These are phyloP conservation scores for Esperia sulphurella DNA, from an alignment of 2,888 invertebrate genomes.

Conservation along the genomic window DNA sequence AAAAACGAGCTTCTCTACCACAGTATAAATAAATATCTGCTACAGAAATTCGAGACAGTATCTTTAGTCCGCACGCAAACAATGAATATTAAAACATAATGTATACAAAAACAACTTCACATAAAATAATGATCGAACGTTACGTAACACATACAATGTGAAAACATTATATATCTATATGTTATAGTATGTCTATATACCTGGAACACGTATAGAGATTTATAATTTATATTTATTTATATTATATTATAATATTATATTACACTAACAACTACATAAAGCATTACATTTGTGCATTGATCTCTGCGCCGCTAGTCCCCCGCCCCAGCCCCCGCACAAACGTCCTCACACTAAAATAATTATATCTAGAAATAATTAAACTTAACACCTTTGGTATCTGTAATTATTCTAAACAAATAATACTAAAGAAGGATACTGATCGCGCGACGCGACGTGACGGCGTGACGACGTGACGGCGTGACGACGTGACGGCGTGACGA, in stretches of 20 bases:
- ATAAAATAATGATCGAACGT: not conserved
- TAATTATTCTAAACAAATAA: slow-evolving; percentile 38
- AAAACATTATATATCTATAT: slow-evolving; percentile 13
- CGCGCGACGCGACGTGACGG: slow-evolving; percentile 15
- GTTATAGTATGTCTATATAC: slow-evolving; percentile 31
- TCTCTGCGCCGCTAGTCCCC: slow-evolving; percentile 23
- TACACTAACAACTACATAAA: slow-evolving; percentile 70
- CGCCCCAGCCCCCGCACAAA: slow-evolving; percentile 11
- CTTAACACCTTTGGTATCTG: slow-evolving; percentile 55
- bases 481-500: slow-evolving; percentile 3
- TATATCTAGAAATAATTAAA: slow-evolving; percentile 27
- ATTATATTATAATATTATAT: slow-evolving; percentile 32
- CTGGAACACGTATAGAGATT: slow-evolving; percentile 55
- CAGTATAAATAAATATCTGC: too few relatives aligned
- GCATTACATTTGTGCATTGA: slow-evolving; percentile 64
- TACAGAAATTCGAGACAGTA: too few relatives aligned
- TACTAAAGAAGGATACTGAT: slow-evolving; percentile 36
- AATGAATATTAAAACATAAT: not conserved
- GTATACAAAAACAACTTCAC: not conserved
- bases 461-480: slow-evolving; percentile 7
- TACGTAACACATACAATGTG: not conserved
- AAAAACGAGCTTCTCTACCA: too few relatives aligned
- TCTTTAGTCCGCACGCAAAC: not conserved
- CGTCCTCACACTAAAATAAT: slow-evolving; percentile 21
- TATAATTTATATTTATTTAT: slow-evolving; percentile 33